Evolutionary conservation across 2,113 vertebrate species (phyloP).

Genomic region (Typhlomys cinereus): DNA sequence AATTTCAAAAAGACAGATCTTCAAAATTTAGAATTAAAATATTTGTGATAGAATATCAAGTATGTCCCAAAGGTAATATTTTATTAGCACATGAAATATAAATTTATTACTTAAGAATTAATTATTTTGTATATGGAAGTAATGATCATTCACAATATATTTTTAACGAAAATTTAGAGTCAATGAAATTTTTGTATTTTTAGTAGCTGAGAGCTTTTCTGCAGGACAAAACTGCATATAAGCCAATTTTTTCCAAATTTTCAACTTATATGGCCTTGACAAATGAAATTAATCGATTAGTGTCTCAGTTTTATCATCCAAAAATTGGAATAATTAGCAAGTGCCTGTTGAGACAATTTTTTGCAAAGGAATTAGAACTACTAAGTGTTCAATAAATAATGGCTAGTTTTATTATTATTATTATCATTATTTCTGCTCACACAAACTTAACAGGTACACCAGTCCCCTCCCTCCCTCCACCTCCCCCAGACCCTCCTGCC

Average conservation of each 20-base stretch:
- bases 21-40: slow-evolving; percentile 49
- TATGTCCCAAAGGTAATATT: neutral
- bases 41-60: neutral
- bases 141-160: neutral
- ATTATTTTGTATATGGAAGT: neutral
- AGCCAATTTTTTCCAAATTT: slow-evolving; percentile 12
- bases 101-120: slow-evolving; percentile 26
- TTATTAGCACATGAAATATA: slow-evolving; percentile 38
- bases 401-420: neutral
- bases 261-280: neutral
- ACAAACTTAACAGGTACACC: no score
- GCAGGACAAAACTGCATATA: neutral
- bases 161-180: slow-evolving; percentile 1
- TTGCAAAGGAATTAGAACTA: slow-evolving; percentile 7
- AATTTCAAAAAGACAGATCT: neutral
- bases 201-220: neutral
- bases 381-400: neutral
- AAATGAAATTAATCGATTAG: neutral
- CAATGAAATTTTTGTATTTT: neutral
- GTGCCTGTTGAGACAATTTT: slow-evolving; percentile 20
- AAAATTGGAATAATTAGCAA: neutral
- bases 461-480: no score
- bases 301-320: neutral
- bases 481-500: no score
- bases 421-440: neutral